Evolutionary conservation across 2,797 vertebrate species (phyloP).

Genomic region (Eleutherodactylus coqui): DNA sequence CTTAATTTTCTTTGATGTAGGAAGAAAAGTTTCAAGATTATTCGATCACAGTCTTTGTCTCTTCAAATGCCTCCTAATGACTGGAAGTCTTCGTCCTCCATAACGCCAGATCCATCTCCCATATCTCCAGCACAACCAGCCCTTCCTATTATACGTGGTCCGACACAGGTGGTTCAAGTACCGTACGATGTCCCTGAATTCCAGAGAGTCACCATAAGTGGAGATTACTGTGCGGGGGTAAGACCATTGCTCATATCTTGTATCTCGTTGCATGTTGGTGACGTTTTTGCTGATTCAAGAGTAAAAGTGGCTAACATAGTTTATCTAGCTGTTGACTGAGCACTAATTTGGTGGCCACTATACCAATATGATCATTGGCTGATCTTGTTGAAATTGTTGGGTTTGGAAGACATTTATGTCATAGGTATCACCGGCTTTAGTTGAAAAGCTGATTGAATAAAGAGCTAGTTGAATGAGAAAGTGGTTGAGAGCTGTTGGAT

Average conservation of each 20-base stretch:
- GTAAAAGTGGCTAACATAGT: too few species aligned
- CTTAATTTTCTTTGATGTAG: slow-evolving; percentile 72
- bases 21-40: slow-evolving; percentile 93
- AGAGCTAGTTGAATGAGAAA: neutral
- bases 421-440: too few species aligned
- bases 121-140: slow-evolving; percentile 65
- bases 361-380: too few species aligned
- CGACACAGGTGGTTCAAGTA: slow-evolving; percentile 66
- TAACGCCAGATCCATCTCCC: slow-evolving; percentile 72
- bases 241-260: slow-evolving; percentile 66
- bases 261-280: neutral
- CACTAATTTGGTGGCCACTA: neutral
- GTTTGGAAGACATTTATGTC: too few species aligned
- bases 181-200: slow-evolving; percentile 83
- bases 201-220: slow-evolving; percentile 94
- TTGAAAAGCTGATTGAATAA: neutral
- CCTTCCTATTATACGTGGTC: slow-evolving; percentile 49
- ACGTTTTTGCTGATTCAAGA: neutral
- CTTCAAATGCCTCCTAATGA: slow-evolving; percentile 84
- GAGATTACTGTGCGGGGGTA: slow-evolving; percentile 98
- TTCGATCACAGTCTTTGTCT: slow-evolving; percentile 90
- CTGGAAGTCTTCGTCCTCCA: slow-evolving; percentile 69
- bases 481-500: neutral
- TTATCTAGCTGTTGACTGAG: neutral
- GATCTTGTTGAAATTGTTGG: too few species aligned